phyloP scores from a whole-genome alignment of 2,888 invertebrate genomes.

The Papilio gigon region DNA sequence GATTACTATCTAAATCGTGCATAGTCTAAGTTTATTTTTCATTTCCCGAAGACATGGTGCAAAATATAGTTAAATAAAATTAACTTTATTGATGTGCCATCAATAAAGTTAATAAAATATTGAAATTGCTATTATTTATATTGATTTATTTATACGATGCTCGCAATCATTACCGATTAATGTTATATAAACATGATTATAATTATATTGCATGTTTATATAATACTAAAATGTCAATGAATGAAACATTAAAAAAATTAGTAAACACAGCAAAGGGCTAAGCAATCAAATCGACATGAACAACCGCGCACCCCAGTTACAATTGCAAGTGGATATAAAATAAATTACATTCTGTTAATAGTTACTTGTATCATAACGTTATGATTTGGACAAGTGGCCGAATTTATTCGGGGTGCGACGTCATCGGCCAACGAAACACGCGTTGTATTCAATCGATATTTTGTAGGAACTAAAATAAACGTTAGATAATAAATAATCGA shows the following conservation, averaged over 20 bases:
- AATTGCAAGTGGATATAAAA: constrained; percentile 75
- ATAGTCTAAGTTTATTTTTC: too few relatives aligned
- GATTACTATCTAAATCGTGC: too few relatives aligned
- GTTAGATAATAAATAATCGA: constrained; percentile 31
- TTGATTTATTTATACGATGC: too few relatives aligned
- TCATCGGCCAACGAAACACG: constrained; percentile 45
- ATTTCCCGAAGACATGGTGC: too few relatives aligned
- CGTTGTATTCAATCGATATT: constrained; percentile 19
- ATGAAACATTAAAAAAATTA: constrained; percentile 22
- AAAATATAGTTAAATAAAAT: too few relatives aligned
- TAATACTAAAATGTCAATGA: background rate
- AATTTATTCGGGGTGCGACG: constrained; percentile 60
- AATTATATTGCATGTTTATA: too few relatives aligned
- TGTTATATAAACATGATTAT: too few relatives aligned
- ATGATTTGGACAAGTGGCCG: constrained; percentile 79
- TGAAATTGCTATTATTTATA: too few relatives aligned
- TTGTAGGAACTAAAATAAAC: background rate
- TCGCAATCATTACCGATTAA: too few relatives aligned
- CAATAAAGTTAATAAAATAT: too few relatives aligned
- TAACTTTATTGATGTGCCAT: too few relatives aligned
- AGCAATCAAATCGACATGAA: constrained; percentile 36
- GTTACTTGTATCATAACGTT: constrained; percentile 78
- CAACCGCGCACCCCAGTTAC: constrained; percentile 43
- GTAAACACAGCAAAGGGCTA: constrained; percentile 5
- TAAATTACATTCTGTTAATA: constrained; percentile 78